A percentile compares a stretch with the other conserved stretches of the same genome.
Conservation (phyloP, 2,888 invertebrate genomes). For the Megalurothrips usitatus region DNA sequence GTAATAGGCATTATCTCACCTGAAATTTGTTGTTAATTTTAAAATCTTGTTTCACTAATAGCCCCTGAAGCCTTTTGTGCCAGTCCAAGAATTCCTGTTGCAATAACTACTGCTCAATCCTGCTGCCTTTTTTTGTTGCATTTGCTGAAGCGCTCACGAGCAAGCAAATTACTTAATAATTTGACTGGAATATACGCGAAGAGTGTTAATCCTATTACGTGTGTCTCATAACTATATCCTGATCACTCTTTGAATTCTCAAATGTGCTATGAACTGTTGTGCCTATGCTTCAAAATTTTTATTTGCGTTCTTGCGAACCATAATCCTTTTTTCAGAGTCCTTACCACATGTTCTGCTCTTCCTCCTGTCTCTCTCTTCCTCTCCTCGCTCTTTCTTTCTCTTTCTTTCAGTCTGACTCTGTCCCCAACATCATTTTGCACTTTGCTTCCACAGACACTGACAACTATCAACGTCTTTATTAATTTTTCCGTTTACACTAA, state of each 20-base stretch:
- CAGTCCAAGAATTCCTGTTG: neutral
- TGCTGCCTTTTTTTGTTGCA: constrained; percentile 26
- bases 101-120: neutral
- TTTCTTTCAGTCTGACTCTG: neutral
- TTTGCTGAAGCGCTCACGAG: neutral
- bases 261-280: neutral
- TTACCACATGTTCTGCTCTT: neutral
- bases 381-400: neutral
- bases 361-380: neutral
- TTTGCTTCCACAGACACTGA: constrained; percentile 24
- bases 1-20: neutral
- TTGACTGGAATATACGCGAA: too few species aligned
- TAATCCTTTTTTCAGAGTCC: constrained; percentile 10
- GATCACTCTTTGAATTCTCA: neutral
- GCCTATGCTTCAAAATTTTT: neutral
- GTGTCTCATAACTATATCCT: neutral
- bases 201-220: too few species aligned
- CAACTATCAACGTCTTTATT: constrained; percentile 20
- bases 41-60: neutral
- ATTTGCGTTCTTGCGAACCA: neutral
- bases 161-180: neutral
- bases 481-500: constrained; percentile 20
- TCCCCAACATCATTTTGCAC: constrained; percentile 21
- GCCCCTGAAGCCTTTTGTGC: neutral
- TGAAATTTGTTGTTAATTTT: neutral